phyloP scores from a whole-genome alignment of 2,113 vertebrate species.

The Hippoglossus stenolepis region DNA sequence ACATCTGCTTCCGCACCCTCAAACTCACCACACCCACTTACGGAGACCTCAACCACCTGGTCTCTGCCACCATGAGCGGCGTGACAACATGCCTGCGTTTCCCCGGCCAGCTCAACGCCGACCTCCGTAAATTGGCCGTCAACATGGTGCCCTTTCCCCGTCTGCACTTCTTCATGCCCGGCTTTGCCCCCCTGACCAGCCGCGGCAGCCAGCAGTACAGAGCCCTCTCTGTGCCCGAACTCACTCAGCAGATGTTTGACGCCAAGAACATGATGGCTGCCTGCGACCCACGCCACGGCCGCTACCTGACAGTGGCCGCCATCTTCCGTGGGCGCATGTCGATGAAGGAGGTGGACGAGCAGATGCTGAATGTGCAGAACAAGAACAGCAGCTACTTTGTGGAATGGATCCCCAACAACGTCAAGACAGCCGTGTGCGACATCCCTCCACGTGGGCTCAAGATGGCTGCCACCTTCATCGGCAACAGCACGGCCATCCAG shows the following conservation, averaged over 20 bases:
- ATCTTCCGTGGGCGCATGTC: slow-evolving; percentile 93
- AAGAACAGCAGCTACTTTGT: slow-evolving; percentile 96
- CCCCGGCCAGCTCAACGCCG: slow-evolving; percentile 92
- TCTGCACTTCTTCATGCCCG: slow-evolving; percentile 97
- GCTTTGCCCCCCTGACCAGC: slow-evolving; percentile 91
- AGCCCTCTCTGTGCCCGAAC: slow-evolving; percentile 90
- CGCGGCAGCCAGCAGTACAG: slow-evolving; percentile 94
- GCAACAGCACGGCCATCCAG: slow-evolving; percentile 90
- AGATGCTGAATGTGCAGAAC: slow-evolving; percentile 94
- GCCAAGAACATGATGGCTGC: slow-evolving; percentile 96
- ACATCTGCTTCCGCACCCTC: slow-evolving; percentile 97
- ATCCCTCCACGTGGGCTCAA: slow-evolving; percentile 88
- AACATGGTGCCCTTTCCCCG: slow-evolving; percentile 98
- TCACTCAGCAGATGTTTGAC: slow-evolving; percentile 93
- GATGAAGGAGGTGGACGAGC: slow-evolving; percentile 94
- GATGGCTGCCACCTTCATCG: slow-evolving; percentile 90
- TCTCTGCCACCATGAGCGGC: slow-evolving; percentile 95
- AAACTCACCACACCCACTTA: slow-evolving; percentile 96
- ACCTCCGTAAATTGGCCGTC: slow-evolving; percentile 93
- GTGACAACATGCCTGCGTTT: slow-evolving; percentile 96
- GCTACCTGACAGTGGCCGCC: slow-evolving; percentile 90
- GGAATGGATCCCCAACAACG: slow-evolving; percentile 94
- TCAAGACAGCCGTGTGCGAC: slow-evolving; percentile 91
- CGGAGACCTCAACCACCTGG: slow-evolving; percentile 93
- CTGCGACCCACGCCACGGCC: slow-evolving; percentile 90